phyloP scores from a whole-genome alignment of 1,140 invertebrate genomes.

The Heliothis subflexa region DNA sequence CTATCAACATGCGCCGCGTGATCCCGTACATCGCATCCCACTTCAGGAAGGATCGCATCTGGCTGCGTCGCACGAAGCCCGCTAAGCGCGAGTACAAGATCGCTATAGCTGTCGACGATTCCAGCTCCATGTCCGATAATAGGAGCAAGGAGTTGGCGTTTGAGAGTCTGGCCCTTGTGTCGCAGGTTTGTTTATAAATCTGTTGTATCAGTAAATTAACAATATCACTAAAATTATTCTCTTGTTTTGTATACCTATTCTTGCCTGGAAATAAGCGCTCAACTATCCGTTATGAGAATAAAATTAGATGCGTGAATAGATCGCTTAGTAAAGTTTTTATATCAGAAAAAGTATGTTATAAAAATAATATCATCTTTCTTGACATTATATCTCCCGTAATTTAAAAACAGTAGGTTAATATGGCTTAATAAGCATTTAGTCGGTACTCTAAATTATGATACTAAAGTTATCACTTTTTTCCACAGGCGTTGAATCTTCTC shows the following conservation, averaged over 20 bases:
- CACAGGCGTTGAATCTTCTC: constrained; percentile 94
- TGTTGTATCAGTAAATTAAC: too few relatives aligned
- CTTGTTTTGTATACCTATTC: too few relatives aligned
- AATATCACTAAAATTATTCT: too few relatives aligned
- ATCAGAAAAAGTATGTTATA: too few relatives aligned
- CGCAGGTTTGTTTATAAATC: constrained; percentile 81
- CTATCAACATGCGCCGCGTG: constrained; percentile 98
- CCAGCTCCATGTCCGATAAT: constrained; percentile 96
- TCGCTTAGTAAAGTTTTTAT: too few relatives aligned
- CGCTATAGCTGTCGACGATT: constrained; percentile 98
- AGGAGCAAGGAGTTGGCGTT: constrained; percentile 96
- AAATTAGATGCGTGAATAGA: too few relatives aligned
- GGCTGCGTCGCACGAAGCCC: constrained; percentile 97
- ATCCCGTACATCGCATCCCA: constrained; percentile 99
- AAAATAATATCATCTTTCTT: too few relatives aligned
- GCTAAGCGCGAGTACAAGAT: constrained; percentile 99
- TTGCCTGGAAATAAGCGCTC: too few relatives aligned
- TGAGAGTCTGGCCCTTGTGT: constrained; percentile 97
- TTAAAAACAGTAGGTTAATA: too few relatives aligned
- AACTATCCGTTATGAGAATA: too few relatives aligned
- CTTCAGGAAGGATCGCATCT: constrained; percentile 99
- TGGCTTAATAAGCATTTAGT: not conserved
- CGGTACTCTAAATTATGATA: not conserved
- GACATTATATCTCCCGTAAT: too few relatives aligned
- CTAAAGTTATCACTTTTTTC: not conserved